Percentiles rank a stretch among this genome's conserved stretches.
Conservation (phyloP, 2,888 invertebrate species). For the Galeopsomyia nigrocyanea region DNA sequence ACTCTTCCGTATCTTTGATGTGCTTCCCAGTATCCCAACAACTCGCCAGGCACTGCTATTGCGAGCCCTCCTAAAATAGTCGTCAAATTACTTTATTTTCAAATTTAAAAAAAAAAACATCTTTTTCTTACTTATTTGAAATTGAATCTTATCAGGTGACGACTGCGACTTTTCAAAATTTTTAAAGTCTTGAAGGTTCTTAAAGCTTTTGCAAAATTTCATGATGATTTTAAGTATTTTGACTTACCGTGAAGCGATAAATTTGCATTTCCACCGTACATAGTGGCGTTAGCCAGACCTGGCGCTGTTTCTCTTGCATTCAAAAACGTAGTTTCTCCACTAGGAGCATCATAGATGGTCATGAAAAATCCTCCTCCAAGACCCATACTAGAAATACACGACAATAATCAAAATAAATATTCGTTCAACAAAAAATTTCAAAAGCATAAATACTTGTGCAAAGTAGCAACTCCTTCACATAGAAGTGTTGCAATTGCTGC, state of each 20-base stretch:
- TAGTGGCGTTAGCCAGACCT: conserved; percentile 74
- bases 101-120: background rate
- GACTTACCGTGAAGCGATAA: conserved; percentile 64
- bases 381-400: conserved; percentile 76
- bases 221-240: too few species aligned
- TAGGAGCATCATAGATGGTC: conserved; percentile 81
- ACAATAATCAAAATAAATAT: too few species aligned
- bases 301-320: conserved; percentile 88
- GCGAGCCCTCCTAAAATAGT: conserved; percentile 74
- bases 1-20: conserved; percentile 81
- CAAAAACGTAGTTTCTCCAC: conserved; percentile 74
- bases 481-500: conserved; percentile 88
- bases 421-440: too few species aligned
- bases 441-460: conserved; percentile 74
- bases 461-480: conserved; percentile 87
- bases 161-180: too few species aligned
- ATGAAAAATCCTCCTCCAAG: conserved; percentile 92
- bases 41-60: conserved; percentile 91
- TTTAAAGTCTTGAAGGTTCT: too few species aligned
- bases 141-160: too few species aligned
- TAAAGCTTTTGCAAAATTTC: too few species aligned
- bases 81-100: conserved; percentile 33
- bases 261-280: conserved; percentile 74
- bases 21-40: conserved; percentile 87
- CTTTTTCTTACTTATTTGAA: too few species aligned